phyloP scores from a whole-genome alignment of 2,113 vertebrate genomes.

The Boleophthalmus pectinirostris region DNA sequence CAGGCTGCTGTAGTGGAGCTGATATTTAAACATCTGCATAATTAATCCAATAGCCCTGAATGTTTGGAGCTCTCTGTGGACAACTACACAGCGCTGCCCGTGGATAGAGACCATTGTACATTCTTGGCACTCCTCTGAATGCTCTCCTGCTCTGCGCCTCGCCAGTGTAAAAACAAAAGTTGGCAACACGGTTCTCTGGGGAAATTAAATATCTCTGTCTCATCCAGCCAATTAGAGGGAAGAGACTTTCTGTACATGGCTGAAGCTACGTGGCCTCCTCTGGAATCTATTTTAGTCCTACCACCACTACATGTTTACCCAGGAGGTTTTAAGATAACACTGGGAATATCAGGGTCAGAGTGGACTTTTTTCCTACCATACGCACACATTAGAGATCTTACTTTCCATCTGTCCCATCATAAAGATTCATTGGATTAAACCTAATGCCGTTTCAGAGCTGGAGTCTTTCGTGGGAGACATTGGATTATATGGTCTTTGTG shows the following conservation, averaged over 20 bases:
- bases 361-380: constrained; percentile 22
- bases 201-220: constrained; percentile 74
- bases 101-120: constrained; percentile 53
- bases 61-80: constrained; percentile 40
- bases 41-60: constrained; percentile 59
- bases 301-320: not conserved
- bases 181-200: constrained; percentile 62
- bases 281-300: constrained; percentile 52
- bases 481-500: constrained; percentile 64
- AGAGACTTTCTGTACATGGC: constrained; percentile 58
- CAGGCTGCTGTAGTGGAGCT: constrained; percentile 46
- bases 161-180: constrained; percentile 67
- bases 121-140: constrained; percentile 57
- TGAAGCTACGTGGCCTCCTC: constrained; percentile 37
- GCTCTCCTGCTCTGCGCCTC: constrained; percentile 43
- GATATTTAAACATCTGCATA: constrained; percentile 68
- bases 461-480: constrained; percentile 66
- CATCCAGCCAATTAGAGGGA: constrained; percentile 71
- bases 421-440: constrained; percentile 70
- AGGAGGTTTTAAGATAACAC: constrained; percentile 1
- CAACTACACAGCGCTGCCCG: constrained; percentile 18
- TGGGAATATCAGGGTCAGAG: constrained; percentile 15
- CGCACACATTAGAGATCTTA: constrained; percentile 48
- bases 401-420: constrained; percentile 69
- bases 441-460: constrained; percentile 55